Evolutionary conservation across 37 sponge, comb jelly and placozoan genomes (phyloP).

Genomic region (Mnemiopsis leidyi): DNA sequence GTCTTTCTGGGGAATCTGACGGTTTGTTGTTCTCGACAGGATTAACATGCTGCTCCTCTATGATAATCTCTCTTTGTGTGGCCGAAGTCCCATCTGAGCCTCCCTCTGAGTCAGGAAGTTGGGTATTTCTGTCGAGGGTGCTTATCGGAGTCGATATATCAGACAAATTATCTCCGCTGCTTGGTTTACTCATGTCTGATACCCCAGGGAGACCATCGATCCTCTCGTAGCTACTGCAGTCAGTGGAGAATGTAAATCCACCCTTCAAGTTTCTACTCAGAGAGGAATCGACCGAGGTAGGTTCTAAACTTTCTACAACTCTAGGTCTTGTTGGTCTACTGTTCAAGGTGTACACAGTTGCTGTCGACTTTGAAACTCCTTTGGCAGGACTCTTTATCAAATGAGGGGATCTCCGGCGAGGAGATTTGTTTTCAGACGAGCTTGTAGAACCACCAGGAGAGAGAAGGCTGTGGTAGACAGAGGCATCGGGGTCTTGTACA

Average conservation of each 20-base stretch:
- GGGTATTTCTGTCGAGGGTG: not conserved
- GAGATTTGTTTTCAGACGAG: not conserved
- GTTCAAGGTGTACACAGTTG: constrained; percentile 11
- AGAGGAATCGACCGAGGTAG: constrained; percentile 9
- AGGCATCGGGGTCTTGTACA: not conserved
- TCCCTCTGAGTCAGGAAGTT: not conserved
- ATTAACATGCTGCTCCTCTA: not conserved
- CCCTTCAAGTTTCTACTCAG: not conserved
- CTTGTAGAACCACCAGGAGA: not conserved
- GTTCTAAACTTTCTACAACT: not conserved
- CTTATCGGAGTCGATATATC: constrained; percentile 28
- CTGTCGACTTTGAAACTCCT: constrained; percentile 30
- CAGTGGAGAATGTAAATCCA: constrained; percentile 1
- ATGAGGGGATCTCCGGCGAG: not conserved
- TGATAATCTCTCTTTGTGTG: not conserved
- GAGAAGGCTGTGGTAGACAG: not conserved
- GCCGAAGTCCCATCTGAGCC: not conserved
- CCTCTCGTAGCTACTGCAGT: constrained; percentile 32
- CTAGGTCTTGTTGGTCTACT: constrained; percentile 34
- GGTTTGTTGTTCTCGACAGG: not conserved
- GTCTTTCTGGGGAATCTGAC: constrained; percentile 43
- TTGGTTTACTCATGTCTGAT: not conserved
- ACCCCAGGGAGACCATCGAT: not conserved
- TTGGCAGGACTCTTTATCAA: constrained; percentile 12
- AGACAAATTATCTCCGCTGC: not conserved